Conservation (phyloP, 2,797 vertebrate genomes). For the Enteromius thamalakanensis region DNA sequence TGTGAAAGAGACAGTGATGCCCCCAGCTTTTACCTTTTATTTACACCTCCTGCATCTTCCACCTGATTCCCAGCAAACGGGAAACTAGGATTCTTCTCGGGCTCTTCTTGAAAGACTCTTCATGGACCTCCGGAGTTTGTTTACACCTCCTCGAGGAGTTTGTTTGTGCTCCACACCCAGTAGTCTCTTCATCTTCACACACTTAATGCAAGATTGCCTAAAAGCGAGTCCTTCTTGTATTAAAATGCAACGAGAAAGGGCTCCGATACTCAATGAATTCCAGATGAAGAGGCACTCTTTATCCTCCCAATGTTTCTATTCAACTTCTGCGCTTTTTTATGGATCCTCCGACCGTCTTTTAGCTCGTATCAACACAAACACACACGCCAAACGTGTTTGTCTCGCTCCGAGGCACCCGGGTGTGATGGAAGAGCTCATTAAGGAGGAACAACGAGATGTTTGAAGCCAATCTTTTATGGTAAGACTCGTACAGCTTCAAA, state of each 20-base stretch:
- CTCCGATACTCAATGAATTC: conserved; percentile 53
- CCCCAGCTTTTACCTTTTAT: conserved; percentile 55
- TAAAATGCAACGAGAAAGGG: conserved; percentile 50
- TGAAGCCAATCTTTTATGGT: not conserved
- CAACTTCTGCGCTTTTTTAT: not conserved
- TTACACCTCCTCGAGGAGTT: conserved; percentile 7
- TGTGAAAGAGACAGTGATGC: conserved; percentile 4
- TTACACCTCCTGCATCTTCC: conserved; percentile 26
- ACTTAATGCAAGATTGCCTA: conserved; percentile 53
- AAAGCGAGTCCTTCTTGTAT: conserved; percentile 43
- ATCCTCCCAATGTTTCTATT: conserved; percentile 22
- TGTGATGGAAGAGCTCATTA: not conserved
- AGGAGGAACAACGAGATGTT: conserved; percentile 16
- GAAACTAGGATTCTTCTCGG: conserved; percentile 46
- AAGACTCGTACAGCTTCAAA: conserved; percentile 1
- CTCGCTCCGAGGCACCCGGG: not conserved
- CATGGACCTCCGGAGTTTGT: conserved; percentile 22
- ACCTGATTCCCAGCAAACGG: conserved; percentile 51
- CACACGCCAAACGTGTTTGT: not conserved
- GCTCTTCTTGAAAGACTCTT: conserved; percentile 32
- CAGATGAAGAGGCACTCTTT: conserved; percentile 37
- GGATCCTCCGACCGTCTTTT: conserved; percentile 22
- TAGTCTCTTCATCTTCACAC: conserved; percentile 49
- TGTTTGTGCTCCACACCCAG: not conserved
- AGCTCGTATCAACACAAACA: conserved; percentile 55